Percentiles rank a stretch among this genome's conserved stretches.
These are phyloP conservation scores for Agrochola litura DNA, from an alignment of 2,888 invertebrate species.

Conservation along the genomic window DNA sequence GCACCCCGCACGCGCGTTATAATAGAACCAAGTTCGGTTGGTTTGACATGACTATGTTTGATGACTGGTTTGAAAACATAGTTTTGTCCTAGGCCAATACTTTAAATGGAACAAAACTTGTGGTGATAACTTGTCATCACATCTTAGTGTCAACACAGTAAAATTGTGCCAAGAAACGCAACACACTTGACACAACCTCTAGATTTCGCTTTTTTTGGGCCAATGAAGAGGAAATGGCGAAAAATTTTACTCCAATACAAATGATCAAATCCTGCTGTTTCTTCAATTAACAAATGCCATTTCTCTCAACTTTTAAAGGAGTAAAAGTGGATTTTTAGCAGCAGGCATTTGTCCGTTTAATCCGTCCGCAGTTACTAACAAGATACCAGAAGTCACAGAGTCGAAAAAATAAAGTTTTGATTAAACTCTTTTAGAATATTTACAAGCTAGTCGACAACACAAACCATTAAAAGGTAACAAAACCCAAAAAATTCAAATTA, in stretches of 20 bases:
- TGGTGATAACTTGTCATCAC: constrained; percentile 25
- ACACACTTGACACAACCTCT: constrained; percentile 24
- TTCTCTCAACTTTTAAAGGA: constrained; percentile 24
- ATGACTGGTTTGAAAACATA: constrained; percentile 63
- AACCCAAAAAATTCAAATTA: constrained; percentile 22
- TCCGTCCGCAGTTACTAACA: constrained; percentile 7
- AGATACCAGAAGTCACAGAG: constrained; percentile 11
- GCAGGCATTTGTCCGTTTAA: constrained; percentile 18
- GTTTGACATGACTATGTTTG: constrained; percentile 67
- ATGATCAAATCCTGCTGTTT: neutral
- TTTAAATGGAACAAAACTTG: constrained; percentile 29
- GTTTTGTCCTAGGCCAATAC: constrained; percentile 22
- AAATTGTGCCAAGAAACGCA: constrained; percentile 9
- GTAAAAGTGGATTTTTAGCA: constrained; percentile 15
- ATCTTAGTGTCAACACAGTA: constrained; percentile 20
- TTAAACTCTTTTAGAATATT: constrained; percentile 9
- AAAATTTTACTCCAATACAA: constrained; percentile 21
- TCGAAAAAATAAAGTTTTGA: no score
- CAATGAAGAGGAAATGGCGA: constrained; percentile 18
- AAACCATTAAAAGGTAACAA: constrained; percentile 15
- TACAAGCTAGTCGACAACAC: constrained; percentile 7
- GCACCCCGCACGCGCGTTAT: constrained; percentile 66
- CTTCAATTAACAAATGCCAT: constrained; percentile 27
- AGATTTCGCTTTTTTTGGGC: constrained; percentile 23
- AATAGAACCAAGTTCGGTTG: constrained; percentile 74